Evolutionary conservation across 2,888 invertebrate species (phyloP), one percentile per base, ranked within the genome.

Genomic region (Sarcophaga rosellei): DNA sequence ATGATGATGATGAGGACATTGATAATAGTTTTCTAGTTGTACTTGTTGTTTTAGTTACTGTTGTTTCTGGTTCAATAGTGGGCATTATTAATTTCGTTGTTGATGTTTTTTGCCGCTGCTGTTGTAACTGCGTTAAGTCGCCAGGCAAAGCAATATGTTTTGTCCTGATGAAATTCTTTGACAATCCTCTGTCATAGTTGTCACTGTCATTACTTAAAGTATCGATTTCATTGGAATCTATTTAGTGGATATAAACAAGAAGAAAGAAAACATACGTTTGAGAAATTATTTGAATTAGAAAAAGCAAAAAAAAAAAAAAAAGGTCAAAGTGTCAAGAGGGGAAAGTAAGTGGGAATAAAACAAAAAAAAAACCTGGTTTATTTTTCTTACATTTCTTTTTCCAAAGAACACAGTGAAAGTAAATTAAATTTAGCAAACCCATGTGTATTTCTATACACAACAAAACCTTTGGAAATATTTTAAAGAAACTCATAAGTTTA

Each of bases 221-320:
- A 91, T 91, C 90, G 89, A 91, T 91, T 91, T 91, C 90, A 89
- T 89, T 90, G 84, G 90, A 90, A 89, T 90, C 91, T 91, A 47
- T 61, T 84, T 61, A 53, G 53, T 0, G 17, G 4, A 53, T 44
- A 11, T 23, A 72, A 17, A 72, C 66, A 81, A 21, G 6, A n/a
- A 70, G 15, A 88, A 82, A 62, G 53, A 72, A 23, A 70, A 66
- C 17, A 53, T 35, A 35, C 35, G 35, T 35, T 35, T 35, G 35
- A 35, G 10, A 35, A 35, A 35, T 10, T 35, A 35, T 35, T 35
- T 10, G 35, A 35, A 35, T 35, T 35, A 76, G 44, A 76, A 35
- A 68, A 75, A 23, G 63, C 25, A 57, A 59, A 25, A 25, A 70
- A 57, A 65, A 63, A 80, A n/a, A n/a, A 35, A 59, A 81, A 57